Evolutionary conservation across 1,140 invertebrate species (phyloP).

Genomic region (Zaprionus inermis): DNA sequence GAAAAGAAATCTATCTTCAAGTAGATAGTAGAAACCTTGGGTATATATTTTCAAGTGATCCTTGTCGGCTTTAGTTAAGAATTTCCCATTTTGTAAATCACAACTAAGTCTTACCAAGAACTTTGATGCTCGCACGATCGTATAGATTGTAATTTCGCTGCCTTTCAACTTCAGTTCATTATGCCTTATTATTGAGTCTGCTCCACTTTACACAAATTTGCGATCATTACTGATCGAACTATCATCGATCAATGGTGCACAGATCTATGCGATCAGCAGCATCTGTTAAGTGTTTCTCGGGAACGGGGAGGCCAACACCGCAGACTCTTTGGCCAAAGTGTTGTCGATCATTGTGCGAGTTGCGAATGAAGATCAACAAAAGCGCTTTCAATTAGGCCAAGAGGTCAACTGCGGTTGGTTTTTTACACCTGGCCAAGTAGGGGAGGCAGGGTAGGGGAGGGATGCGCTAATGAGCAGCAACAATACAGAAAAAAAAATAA

Average conservation of each 20-base stretch:
- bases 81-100: no score
- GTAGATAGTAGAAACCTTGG: no score
- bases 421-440: neutral
- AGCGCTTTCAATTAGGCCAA: constrained; percentile 44
- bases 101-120: no score
- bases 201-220: neutral
- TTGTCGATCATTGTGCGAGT: constrained; percentile 16
- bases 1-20: no score
- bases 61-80: no score
- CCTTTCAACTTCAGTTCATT: neutral
- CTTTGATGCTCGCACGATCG: neutral
- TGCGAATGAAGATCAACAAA: constrained; percentile 18
- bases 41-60: no score
- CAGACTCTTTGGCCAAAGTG: neutral
- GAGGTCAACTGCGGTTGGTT: constrained; percentile 35
- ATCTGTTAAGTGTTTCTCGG: constrained; percentile 1
- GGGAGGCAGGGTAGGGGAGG: neutral
- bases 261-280: neutral
- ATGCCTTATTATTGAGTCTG: neutral
- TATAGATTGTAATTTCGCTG: neutral
- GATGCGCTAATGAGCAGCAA: constrained; percentile 8
- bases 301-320: no score
- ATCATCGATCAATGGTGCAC: neutral
- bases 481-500: neutral
- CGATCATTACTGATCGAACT: neutral